These are phyloP conservation scores for Petrocephalus microphthalmus DNA, from an alignment of 2,113 vertebrate species.

Conservation along the genomic window DNA sequence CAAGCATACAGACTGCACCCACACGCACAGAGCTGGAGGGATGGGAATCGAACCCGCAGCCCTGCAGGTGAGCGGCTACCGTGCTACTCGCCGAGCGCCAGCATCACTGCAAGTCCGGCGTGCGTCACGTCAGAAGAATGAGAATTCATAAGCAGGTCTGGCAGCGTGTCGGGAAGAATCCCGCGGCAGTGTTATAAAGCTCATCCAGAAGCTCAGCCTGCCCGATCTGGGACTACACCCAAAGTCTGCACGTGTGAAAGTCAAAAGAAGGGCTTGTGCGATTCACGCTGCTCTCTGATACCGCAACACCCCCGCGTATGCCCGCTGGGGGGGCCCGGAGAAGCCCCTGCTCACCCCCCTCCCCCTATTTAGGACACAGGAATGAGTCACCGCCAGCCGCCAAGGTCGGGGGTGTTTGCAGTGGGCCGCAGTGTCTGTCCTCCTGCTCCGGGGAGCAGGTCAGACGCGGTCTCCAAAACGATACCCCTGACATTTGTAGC, in stretches of 20 bases:
- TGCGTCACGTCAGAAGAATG: not conserved
- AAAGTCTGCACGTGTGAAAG: not conserved
- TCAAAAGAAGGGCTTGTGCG: not conserved
- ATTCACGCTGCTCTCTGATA: not conserved
- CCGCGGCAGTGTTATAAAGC: not conserved
- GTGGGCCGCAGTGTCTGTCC: constrained; percentile 10
- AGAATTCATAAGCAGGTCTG: not conserved
- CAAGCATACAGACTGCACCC: not conserved
- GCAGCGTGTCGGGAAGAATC: not conserved
- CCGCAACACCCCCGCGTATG: not conserved
- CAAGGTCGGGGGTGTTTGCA: not conserved
- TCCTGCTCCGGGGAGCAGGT: not conserved
- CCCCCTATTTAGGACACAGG: not conserved
- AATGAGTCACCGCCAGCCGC: not conserved
- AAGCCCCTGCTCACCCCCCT: not conserved
- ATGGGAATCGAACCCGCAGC: not conserved
- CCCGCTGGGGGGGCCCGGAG: not conserved
- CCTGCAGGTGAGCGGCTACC: not conserved
- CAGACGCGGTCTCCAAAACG: constrained; percentile 41
- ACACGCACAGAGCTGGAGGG: not conserved
- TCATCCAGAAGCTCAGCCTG: not conserved
- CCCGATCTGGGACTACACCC: not conserved
- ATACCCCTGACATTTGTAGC: constrained; percentile 58
- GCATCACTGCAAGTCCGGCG: not conserved
- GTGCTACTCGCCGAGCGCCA: not conserved